Conservation (phyloP, 2,113 vertebrate species). For the Pachycephala philippinensis region DNA sequence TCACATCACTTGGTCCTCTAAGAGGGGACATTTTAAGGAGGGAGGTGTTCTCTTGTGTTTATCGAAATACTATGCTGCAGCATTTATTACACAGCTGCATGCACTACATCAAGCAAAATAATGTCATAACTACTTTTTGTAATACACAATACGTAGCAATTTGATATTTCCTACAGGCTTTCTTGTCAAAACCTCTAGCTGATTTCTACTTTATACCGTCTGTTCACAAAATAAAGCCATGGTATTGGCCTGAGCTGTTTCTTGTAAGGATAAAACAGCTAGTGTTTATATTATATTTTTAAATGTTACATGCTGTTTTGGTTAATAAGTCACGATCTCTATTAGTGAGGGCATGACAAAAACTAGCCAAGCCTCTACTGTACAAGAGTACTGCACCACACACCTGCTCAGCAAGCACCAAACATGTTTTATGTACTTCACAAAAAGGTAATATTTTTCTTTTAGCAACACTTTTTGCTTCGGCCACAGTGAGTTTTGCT, state of each 20-base stretch:
- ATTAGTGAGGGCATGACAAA: not conserved
- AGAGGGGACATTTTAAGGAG: not conserved
- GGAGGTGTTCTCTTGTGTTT: not conserved
- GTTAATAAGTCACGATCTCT: slow-evolving; percentile 7
- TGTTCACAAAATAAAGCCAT: not conserved
- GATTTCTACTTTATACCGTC: not conserved
- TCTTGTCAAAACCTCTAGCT: not conserved
- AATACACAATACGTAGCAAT: not conserved
- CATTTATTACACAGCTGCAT: not conserved
- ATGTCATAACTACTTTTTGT: not conserved
- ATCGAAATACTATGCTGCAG: not conserved
- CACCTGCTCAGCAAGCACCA: not conserved
- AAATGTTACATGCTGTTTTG: not conserved
- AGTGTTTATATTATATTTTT: not conserved
- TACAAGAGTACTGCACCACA: not conserved
- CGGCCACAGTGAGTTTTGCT: not conserved
- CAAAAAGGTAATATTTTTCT: not conserved
- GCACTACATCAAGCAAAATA: not conserved
- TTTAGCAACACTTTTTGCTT: not conserved
- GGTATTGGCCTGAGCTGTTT: not conserved
- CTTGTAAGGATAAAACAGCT: not conserved
- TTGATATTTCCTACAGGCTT: not conserved
- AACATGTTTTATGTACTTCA: not conserved
- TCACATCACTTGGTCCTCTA: not conserved
- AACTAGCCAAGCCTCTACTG: not conserved